Evolutionary conservation across 2,888 invertebrate genomes (phyloP), one percentile per base, ranked within the genome.

Genomic region (Acronicta leporina): DNA sequence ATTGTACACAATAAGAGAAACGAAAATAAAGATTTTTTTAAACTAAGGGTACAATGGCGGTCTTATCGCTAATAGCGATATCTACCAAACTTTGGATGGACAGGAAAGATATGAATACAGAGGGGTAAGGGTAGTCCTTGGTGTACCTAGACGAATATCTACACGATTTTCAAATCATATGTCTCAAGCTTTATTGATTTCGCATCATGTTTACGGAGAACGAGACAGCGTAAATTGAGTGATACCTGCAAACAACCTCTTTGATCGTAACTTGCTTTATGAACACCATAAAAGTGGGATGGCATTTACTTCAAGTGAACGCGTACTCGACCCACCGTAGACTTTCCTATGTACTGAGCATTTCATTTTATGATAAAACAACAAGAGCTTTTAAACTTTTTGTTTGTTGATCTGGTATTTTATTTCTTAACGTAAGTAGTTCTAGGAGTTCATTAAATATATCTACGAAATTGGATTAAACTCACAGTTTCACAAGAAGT

Each of bases 211-310:
- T 61, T 38, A 52, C 52, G 43, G 44, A 25, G 49, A 46, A 41
- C 33, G 50, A 56, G 68, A 50, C 68, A 42, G 41, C 52, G 44
- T 49, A 50, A 68, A 76, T 76, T 74, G 77, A 74, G 75, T 76
- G 77, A 74, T 72, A 74, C 57, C 65, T 68, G 72, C 44, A 54
- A 41, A 59, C 44, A 55, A 57, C 56, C 63, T 45, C 55, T 42
- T 46, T 25, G 52, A 52, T 77, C 77, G 74, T 76, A 76, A 74
- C 63, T 50, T 41, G 60, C 42, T 76, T 76, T 76, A 76, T 66
- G 74, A 64, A 60, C 15, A 45, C 50, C 66, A 64, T 74, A 72
- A 76, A 72, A 52, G 25, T 54, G 54, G 20, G 53, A 65, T 58
- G 49, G 49, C 51, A 35, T 63, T 76, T 53, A 68, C 63, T 57